A percentile compares a stretch with the other conserved stretches of the same genome.
These are phyloP conservation scores for Lagopus muta DNA, from an alignment of 2,113 vertebrate species.

Conservation along the genomic window DNA sequence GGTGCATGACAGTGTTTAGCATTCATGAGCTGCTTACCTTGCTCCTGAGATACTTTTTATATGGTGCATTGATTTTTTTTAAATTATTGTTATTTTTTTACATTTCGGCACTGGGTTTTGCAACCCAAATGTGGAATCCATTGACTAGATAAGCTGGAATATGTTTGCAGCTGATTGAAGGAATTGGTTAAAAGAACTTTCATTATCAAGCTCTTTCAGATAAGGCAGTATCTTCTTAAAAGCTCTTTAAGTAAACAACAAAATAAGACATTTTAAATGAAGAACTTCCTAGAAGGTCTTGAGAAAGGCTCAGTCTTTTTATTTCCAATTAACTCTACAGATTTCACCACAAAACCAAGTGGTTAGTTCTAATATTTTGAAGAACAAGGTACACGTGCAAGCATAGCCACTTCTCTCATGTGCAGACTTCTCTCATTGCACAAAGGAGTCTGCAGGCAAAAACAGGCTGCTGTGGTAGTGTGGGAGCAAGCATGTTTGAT, in stretches of 20 bases:
- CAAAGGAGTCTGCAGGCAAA: neutral
- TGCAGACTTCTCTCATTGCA: neutral
- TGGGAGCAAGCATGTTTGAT: neutral
- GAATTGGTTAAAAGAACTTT: neutral
- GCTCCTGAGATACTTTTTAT: neutral
- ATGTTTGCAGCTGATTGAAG: neutral
- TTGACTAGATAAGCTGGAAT: neutral
- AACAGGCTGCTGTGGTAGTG: neutral
- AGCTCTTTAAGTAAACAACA: neutral
- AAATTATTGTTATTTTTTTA: neutral
- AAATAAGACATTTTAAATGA: neutral
- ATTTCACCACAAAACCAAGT: neutral
- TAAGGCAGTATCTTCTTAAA: neutral
- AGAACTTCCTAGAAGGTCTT: neutral
- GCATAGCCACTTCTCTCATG: neutral
- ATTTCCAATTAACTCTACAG: neutral
- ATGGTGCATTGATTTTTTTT: neutral
- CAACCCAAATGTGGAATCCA: neutral
- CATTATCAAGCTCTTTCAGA: conserved; percentile 8
- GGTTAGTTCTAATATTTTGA: neutral
- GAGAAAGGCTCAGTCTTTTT: neutral
- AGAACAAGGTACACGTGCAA: neutral
- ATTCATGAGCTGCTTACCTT: neutral
- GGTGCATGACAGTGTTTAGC: neutral
- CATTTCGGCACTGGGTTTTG: neutral